These are phyloP conservation scores for Tenthredo amoena DNA, from an alignment of 2,888 invertebrate genomes.

Conservation along the genomic window DNA sequence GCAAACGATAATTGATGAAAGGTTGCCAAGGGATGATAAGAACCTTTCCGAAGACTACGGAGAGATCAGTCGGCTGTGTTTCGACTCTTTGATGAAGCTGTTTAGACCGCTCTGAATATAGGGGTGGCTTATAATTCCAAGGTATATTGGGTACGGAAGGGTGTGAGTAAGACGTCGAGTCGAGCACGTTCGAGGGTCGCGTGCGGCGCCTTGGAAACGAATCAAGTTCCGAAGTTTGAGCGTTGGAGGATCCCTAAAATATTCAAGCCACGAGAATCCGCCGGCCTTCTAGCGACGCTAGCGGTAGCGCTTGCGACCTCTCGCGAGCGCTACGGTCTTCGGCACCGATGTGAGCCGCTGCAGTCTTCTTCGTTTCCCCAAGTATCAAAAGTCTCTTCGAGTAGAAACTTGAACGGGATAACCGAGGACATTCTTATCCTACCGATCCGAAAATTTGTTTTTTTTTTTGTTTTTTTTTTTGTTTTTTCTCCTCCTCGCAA, in stretches of 20 bases:
- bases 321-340: neutral
- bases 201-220: conserved; percentile 73
- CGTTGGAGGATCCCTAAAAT: conserved; percentile 29
- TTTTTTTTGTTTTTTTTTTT: too few relatives aligned
- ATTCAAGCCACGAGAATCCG: conserved; percentile 36
- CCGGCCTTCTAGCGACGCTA: neutral
- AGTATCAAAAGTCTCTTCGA: neutral
- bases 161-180: conserved; percentile 29
- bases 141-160: conserved; percentile 5
- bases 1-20: neutral
- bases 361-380: neutral
- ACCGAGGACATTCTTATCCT: neutral
- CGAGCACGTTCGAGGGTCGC: conserved; percentile 68
- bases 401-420: neutral
- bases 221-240: conserved; percentile 72
- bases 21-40: neutral
- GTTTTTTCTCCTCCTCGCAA: neutral
- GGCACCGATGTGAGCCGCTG: neutral
- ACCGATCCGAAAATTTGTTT: neutral
- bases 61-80: neutral
- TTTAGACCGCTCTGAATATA: conserved; percentile 25
- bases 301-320: neutral
- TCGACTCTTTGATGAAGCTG: conserved; percentile 46
- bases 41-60: neutral
- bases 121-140: conserved; percentile 46